Conservation (phyloP, 2,888 invertebrate genomes). For the Pemphredon lugubris region DNA sequence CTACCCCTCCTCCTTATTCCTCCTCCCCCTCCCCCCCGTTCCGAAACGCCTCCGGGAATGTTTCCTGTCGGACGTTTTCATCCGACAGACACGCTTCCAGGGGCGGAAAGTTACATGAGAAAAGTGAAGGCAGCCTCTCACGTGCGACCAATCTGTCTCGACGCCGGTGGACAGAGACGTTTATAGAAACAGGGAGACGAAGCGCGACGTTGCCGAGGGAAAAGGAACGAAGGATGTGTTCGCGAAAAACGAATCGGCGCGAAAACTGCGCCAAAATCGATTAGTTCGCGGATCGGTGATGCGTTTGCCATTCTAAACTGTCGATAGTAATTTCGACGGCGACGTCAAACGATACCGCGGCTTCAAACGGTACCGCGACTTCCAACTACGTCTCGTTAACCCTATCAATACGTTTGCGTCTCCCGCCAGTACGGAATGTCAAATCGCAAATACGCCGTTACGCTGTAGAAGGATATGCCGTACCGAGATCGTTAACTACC, state of each 20-base stretch:
- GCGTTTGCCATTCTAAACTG: conserved; percentile 20
- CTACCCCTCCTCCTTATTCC: too few relatives aligned
- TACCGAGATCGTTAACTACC: too few relatives aligned
- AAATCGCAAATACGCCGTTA: too few relatives aligned
- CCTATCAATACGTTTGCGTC: too few relatives aligned
- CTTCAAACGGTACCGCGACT: too few relatives aligned
- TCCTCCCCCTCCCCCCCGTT: conserved; percentile 8
- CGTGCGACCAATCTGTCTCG: conserved; percentile 63
- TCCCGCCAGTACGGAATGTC: too few relatives aligned
- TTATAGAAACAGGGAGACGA: conserved; percentile 39
- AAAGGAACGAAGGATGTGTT: conserved; percentile 13
- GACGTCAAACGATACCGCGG: not conserved
- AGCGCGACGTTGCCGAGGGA: not conserved
- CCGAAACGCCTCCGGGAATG: conserved; percentile 22
- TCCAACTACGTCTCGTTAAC: too few relatives aligned
- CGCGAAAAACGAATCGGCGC: conserved; percentile 34
- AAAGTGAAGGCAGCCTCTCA: conserved; percentile 53
- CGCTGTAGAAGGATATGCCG: too few relatives aligned
- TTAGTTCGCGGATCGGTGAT: conserved; percentile 12
- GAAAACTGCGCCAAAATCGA: conserved; percentile 8
- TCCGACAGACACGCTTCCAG: conserved; percentile 34
- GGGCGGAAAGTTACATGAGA: conserved; percentile 39
- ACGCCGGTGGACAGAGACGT: conserved; percentile 23
- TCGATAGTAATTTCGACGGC: not conserved
- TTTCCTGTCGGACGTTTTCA: conserved; percentile 64